Conservation (phyloP, 2,797 vertebrate genomes). For the Chloroceryle inda region DNA sequence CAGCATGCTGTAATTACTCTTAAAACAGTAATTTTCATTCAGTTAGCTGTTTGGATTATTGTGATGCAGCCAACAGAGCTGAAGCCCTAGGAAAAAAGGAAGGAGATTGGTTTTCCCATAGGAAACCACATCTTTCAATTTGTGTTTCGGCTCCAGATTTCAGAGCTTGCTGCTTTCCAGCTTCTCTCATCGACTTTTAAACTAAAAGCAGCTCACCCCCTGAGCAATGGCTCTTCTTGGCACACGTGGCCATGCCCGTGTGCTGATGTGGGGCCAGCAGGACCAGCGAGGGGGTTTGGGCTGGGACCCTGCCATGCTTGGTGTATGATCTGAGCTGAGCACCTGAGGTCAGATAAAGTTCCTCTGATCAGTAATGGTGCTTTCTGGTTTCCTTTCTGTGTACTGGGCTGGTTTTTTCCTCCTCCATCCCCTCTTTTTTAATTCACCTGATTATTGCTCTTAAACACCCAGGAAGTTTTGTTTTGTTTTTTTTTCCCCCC, state of each 20-base stretch:
- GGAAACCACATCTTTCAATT: background rate
- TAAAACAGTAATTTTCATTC: background rate
- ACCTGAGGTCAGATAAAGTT: background rate
- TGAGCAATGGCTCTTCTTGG: background rate
- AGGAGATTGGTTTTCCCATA: background rate
- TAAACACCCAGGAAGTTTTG: background rate
- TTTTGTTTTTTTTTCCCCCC: background rate
- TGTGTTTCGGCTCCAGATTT: background rate
- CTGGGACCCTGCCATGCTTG: fast-evolving
- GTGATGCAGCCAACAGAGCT: background rate
- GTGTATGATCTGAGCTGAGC: too few relatives aligned
- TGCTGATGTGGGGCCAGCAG: background rate
- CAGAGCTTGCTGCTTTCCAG: background rate
- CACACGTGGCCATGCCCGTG: fast-evolving
- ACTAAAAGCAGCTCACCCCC: fast-evolving
- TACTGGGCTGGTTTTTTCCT: background rate
- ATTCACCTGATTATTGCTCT: background rate
- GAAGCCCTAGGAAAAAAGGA: background rate
- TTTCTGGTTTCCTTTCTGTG: background rate
- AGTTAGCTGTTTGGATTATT: background rate
- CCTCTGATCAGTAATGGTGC: background rate
- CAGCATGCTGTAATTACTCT: fast-evolving
- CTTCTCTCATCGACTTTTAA: fast-evolving
- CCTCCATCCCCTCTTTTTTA: background rate
- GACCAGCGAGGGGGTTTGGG: background rate